Percentiles rank a stretch among this genome's conserved stretches.
Conservation (phyloP, 2,797 vertebrate species). For the Euphonia xanthogaster region DNA sequence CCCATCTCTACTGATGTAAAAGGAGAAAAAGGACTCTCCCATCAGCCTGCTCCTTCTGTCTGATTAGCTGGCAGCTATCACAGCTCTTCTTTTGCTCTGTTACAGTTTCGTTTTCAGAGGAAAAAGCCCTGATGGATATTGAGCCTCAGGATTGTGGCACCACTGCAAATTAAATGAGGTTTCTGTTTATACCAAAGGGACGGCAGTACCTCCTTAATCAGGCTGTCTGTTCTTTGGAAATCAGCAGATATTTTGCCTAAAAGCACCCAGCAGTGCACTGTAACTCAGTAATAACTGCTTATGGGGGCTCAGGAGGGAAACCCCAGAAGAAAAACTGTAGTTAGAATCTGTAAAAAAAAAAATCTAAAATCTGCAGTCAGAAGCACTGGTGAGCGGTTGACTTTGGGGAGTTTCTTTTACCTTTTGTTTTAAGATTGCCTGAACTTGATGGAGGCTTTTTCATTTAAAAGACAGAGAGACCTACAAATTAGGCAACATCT, state of each 20-base stretch:
- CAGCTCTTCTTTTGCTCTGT: neutral
- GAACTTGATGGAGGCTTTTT: neutral
- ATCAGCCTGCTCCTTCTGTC: neutral
- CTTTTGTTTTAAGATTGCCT: neutral
- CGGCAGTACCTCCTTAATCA: neutral
- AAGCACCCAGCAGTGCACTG: neutral
- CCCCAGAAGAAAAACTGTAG: neutral
- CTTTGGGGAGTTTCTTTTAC: neutral
- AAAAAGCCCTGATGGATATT: neutral
- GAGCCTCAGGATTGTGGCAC: neutral
- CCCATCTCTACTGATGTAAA: neutral
- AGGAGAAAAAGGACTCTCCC: neutral
- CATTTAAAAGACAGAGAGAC: neutral
- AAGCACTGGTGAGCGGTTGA: neutral
- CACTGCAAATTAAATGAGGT: neutral
- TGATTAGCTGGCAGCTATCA: neutral
- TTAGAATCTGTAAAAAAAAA: neutral
- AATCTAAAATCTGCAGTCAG: neutral
- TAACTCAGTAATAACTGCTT: neutral
- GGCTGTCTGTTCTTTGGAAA: neutral
- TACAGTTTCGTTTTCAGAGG: neutral
- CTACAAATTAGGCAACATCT: conserved; percentile 55
- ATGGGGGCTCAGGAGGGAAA: neutral
- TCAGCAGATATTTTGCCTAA: neutral
- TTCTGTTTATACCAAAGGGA: neutral